phyloP scores from a whole-genome alignment of 2,113 vertebrate species.

The Silurus asotus region DNA sequence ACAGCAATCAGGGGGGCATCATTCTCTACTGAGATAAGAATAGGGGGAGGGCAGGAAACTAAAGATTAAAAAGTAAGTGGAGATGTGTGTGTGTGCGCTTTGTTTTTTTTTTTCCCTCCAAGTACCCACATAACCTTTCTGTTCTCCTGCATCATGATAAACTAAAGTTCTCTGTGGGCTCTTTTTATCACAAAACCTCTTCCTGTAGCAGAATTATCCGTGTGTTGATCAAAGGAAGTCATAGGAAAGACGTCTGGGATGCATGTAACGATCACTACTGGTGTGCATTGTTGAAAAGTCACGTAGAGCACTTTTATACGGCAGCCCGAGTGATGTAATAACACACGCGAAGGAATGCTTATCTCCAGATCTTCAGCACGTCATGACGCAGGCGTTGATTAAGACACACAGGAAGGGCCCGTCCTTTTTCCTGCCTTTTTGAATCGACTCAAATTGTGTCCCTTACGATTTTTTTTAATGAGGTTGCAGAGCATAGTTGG shows the following conservation, averaged over 20 bases:
- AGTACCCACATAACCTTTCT: slow-evolving; percentile 24
- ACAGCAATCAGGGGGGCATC: slow-evolving; percentile 43
- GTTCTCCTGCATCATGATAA: slow-evolving; percentile 16
- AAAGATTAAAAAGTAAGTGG: slow-evolving; percentile 75
- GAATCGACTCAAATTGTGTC: slow-evolving; percentile 60
- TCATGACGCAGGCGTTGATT: slow-evolving; percentile 56
- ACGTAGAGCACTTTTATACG: slow-evolving; percentile 36
- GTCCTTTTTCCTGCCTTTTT: slow-evolving; percentile 69
- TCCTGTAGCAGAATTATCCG: slow-evolving; percentile 3
- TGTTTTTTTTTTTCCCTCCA: slow-evolving; percentile 10
- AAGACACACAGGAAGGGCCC: slow-evolving; percentile 73
- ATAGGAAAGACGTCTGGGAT: slow-evolving; percentile 37
- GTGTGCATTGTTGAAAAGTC: slow-evolving; percentile 38
- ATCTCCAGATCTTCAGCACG: slow-evolving; percentile 62
- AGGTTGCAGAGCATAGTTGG: slow-evolving; percentile 59
- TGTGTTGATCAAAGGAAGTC: slow-evolving; percentile 30
- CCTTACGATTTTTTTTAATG: slow-evolving; percentile 51
- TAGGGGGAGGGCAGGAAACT: slow-evolving; percentile 63
- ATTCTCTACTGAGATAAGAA: slow-evolving; percentile 61
- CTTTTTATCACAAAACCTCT: slow-evolving; percentile 20
- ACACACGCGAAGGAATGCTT: slow-evolving; percentile 17
- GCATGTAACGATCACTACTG: slow-evolving; percentile 39
- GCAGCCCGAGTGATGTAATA: slow-evolving; percentile 14
- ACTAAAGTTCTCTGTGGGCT: neutral
- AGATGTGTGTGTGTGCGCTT: slow-evolving; percentile 1